These are phyloP conservation scores for Chalcosyrphus nemorum DNA, from an alignment of 2,888 invertebrate genomes.

Conservation along the genomic window DNA sequence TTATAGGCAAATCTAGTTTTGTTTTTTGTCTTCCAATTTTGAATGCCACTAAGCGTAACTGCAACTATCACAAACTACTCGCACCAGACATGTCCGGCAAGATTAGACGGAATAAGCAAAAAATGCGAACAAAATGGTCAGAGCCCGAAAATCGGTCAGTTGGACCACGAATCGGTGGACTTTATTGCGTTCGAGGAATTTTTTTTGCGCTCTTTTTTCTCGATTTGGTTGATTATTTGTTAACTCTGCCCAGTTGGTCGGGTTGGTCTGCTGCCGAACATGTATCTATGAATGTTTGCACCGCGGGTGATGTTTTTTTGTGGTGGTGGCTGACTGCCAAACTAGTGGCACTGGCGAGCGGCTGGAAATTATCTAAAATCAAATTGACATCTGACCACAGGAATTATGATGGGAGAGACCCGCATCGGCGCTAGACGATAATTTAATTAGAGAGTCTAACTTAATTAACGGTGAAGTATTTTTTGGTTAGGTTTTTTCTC, in stretches of 20 bases:
- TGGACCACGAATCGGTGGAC: constrained; percentile 17
- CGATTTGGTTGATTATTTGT: not conserved
- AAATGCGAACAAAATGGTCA: not conserved
- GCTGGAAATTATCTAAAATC: constrained; percentile 62
- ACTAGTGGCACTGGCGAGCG: constrained; percentile 10
- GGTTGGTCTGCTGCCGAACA: not conserved
- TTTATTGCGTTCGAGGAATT: constrained; percentile 59
- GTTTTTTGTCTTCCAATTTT: too few relatives aligned
- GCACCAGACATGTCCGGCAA: constrained; percentile 43
- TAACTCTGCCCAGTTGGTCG: not conserved
- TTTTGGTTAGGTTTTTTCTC: constrained; percentile 20
- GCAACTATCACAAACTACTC: constrained; percentile 8
- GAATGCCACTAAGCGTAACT: not conserved
- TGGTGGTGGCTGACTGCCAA: constrained; percentile 34
- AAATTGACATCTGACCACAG: constrained; percentile 69
- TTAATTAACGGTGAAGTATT: constrained; percentile 65
- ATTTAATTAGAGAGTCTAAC: constrained; percentile 58
- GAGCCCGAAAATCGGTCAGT: constrained; percentile 17
- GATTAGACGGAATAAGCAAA: not conserved
- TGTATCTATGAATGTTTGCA: constrained; percentile 10
- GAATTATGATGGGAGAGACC: constrained; percentile 67
- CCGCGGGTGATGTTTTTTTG: constrained; percentile 54
- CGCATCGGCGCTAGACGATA: constrained; percentile 64
- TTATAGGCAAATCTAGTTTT: not conserved
- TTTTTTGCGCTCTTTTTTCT: not conserved